Conservation (phyloP, 2,797 vertebrate species). For the Hydrophis major region DNA sequence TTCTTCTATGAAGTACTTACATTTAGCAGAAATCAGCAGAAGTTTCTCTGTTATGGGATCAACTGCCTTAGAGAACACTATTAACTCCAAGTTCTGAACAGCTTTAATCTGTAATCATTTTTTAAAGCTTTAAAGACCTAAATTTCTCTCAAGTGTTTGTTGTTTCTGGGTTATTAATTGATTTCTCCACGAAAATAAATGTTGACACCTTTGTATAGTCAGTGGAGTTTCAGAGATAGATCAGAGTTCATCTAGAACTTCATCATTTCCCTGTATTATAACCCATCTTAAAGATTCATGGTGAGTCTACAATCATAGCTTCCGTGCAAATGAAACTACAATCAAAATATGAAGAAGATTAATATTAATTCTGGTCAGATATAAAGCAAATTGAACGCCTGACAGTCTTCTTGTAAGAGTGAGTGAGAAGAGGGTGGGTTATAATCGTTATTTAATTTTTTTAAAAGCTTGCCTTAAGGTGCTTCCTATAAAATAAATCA, state of each 20-base stretch:
- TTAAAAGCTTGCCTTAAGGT: background rate
- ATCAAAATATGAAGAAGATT: background rate
- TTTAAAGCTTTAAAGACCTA: background rate
- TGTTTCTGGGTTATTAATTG: background rate
- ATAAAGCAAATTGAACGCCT: background rate
- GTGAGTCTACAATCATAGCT: background rate
- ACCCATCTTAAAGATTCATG: background rate
- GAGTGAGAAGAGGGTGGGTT: background rate
- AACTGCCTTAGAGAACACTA: background rate
- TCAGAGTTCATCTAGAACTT: background rate
- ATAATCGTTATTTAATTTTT: background rate
- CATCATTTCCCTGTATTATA: background rate
- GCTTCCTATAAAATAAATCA: background rate
- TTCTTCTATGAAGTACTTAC: background rate
- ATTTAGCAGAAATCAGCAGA: background rate
- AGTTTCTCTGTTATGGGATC: background rate
- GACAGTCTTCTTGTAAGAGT: background rate
- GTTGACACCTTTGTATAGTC: background rate
- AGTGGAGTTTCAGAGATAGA: background rate
- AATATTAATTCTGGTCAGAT: background rate
- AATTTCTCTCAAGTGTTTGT: background rate
- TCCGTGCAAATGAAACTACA: background rate
- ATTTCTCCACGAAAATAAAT: background rate
- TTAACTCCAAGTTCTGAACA: background rate
- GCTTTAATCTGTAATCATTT: background rate